These are phyloP conservation scores for Ctenodactylus gundi DNA, from an alignment of 2,113 vertebrate species.

Conservation along the genomic window DNA sequence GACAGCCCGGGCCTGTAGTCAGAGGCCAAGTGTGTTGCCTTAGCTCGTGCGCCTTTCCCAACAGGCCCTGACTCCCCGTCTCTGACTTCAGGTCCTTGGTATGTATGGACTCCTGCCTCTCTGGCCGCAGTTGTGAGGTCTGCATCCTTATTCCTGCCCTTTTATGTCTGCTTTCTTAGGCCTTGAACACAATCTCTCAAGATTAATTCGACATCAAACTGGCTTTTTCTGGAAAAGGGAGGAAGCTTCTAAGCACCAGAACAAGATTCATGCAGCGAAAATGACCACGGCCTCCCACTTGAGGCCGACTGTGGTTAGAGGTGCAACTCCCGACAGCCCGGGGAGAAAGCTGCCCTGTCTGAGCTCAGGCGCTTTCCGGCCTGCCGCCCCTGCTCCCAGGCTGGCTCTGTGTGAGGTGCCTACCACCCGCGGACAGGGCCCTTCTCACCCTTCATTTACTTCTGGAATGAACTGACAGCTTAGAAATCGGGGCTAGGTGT, in stretches of 20 bases:
- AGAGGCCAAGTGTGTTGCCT: background rate
- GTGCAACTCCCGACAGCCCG: fast-evolving
- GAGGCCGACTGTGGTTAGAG: background rate
- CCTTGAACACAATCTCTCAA: background rate
- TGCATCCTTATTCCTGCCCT: slow-evolving; percentile 29
- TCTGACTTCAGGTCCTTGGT: slow-evolving; percentile 68
- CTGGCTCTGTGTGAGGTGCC: too few species aligned
- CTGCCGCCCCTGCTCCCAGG: background rate
- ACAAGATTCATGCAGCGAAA: background rate
- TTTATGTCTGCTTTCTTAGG: slow-evolving; percentile 42
- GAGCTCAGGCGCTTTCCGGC: too few species aligned
- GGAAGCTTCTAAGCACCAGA: background rate
- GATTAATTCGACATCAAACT: slow-evolving; percentile 39
- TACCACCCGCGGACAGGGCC: too few species aligned
- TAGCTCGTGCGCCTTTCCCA: background rate
- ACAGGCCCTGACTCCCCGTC: background rate
- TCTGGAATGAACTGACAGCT: background rate
- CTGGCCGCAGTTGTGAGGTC: background rate
- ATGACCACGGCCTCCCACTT: background rate
- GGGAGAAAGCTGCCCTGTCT: background rate
- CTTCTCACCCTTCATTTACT: background rate
- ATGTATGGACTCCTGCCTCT: slow-evolving; percentile 44
- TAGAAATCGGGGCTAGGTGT: background rate
- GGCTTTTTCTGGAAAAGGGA: slow-evolving; percentile 32
- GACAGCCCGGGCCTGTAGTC: background rate